Conservation (phyloP, 2,113 vertebrate genomes). For the Cyphomyrus plagiostoma region DNA sequence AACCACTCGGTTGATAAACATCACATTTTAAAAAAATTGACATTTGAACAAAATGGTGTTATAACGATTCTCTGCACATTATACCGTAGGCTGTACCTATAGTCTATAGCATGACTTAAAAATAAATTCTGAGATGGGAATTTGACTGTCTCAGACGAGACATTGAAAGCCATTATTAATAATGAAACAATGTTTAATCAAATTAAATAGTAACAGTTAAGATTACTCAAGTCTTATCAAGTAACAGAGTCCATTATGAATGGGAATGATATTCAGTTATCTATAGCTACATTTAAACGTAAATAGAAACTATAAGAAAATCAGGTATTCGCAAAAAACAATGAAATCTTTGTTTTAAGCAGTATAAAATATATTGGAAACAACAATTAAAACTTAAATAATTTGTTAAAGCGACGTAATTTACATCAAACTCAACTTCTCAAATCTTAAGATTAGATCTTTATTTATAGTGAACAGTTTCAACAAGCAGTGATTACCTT, state of each 20-base stretch:
- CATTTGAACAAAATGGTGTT: background rate
- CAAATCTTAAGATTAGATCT: background rate
- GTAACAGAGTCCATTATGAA: background rate
- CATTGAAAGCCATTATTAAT: background rate
- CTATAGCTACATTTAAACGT: background rate
- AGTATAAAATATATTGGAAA: background rate
- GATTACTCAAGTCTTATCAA: background rate
- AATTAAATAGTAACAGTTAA: background rate
- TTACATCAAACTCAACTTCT: background rate
- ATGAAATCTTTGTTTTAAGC: background rate
- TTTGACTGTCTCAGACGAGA: background rate
- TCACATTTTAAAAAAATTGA: background rate
- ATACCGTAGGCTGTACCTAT: background rate
- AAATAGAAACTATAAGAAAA: background rate
- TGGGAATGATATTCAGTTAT: background rate
- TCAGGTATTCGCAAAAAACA: background rate
- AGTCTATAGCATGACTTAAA: background rate
- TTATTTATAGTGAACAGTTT: background rate
- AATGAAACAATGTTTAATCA: background rate
- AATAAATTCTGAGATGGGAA: background rate
- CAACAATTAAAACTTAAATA: background rate
- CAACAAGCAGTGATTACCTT: background rate
- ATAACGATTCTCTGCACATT: slow-evolving; percentile 1
- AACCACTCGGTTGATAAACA: slow-evolving; percentile 6
- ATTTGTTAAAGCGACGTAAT: background rate